These are phyloP conservation scores for Montipora capricornis DNA, from an alignment of 64 coral and sea anemone species.

Conservation along the genomic window DNA sequence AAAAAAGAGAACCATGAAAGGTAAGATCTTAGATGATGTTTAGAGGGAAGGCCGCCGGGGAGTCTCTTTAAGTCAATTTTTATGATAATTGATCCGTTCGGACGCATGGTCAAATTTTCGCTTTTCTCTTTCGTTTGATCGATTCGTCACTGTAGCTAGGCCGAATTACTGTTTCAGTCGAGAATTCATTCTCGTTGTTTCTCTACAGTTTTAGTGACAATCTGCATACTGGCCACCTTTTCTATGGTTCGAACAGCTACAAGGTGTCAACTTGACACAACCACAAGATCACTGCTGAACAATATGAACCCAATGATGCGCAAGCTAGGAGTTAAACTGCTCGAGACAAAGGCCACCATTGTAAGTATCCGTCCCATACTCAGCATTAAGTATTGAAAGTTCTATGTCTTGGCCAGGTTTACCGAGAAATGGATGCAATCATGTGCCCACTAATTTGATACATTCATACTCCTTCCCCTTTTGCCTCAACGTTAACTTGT, in stretches of 20 bases:
- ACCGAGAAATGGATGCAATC: too few relatives aligned
- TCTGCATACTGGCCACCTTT: neutral
- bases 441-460: too few relatives aligned
- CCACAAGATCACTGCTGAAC: neutral
- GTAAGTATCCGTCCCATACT: neutral
- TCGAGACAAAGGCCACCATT: conserved; percentile 21
- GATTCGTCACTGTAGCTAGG: neutral
- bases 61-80: too few relatives aligned
- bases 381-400: too few relatives aligned
- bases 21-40: neutral
- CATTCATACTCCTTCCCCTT: too few relatives aligned
- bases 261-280: neutral
- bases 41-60: too few relatives aligned
- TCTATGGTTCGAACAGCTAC: neutral
- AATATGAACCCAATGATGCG: neutral
- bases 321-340: neutral
- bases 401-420: too few relatives aligned
- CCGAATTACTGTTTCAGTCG: too few relatives aligned
- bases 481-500: too few relatives aligned
- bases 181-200: too few relatives aligned
- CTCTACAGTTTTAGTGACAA: neutral
- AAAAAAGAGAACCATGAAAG: neutral
- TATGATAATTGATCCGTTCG: too few relatives aligned
- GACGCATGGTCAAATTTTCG: too few relatives aligned
- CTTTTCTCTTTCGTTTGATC: neutral